Conservation (phyloP, 2,113 vertebrate genomes). For the Meriones unguiculatus region DNA sequence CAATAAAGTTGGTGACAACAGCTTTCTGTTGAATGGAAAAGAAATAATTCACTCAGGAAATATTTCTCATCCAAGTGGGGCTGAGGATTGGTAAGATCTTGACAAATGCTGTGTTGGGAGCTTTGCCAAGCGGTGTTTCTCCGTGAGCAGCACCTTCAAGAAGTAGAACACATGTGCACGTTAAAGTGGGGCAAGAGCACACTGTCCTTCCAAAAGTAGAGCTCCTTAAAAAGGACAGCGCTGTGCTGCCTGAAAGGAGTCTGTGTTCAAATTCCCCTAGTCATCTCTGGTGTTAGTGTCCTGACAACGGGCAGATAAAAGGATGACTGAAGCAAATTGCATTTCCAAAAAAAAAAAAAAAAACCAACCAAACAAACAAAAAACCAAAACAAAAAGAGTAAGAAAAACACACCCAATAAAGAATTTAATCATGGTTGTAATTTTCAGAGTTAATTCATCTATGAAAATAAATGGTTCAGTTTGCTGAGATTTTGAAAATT, state of each 20-base stretch:
- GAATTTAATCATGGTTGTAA: background rate
- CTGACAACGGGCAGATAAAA: background rate
- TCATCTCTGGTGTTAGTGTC: background rate
- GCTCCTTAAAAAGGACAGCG: background rate
- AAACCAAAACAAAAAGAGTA: too few relatives aligned
- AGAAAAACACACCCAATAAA: background rate
- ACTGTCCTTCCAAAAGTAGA: background rate
- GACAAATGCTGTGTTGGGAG: conserved; percentile 55
- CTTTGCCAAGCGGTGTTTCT: background rate
- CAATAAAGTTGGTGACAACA: conserved; percentile 49
- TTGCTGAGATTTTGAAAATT: background rate
- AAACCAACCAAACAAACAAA: too few relatives aligned
- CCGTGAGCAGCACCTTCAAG: background rate
- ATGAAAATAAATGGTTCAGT: background rate
- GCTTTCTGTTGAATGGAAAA: conserved; percentile 23
- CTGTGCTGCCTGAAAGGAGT: background rate
- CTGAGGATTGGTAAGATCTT: conserved; percentile 33
- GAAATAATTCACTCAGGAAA: conserved; percentile 64
- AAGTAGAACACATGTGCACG: background rate
- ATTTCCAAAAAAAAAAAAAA: too few relatives aligned
- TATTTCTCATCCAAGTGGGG: background rate
- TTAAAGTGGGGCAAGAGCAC: background rate
- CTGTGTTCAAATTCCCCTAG: background rate
- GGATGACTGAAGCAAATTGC: background rate
- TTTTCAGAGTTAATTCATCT: background rate